Evolutionary conservation across 2,113 vertebrate species (phyloP), one percentile per base, ranked within the genome.

Genomic region (Puntigrus tetrazona): DNA sequence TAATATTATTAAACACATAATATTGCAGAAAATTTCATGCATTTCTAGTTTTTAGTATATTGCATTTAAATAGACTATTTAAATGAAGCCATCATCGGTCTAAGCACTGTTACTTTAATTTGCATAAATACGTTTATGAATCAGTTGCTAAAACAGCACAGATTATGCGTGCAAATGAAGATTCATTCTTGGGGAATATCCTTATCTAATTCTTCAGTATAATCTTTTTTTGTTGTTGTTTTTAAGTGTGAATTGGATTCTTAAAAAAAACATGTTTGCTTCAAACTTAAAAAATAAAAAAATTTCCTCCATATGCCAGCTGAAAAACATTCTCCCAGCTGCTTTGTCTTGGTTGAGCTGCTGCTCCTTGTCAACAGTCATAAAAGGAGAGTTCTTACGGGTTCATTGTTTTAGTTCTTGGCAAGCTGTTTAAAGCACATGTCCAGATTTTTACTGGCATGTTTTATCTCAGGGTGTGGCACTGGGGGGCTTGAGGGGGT

Each of bases 381-480:
- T 74, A 74, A 81, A 79, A 9, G 27, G 22, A 16, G 52, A 47
- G 14, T 36, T 78, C 18, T n/a, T 72, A 36, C 59, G 67, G 18
- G 34, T 67, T 41, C 27, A 50, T 79, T 86, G 67, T 83, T 83
- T 34, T 22, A 52, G 10, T 22, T 57, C 69, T 83, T 74, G 81
- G 78, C 78, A 41, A 29, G 22, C 31, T 78, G 11, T 52, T 81
- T 69, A 41, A 8, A 61, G 14, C 76, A 78, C 76, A 43, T 73
- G 47, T 59, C 70, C 29, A 55, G 63, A 59, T 41, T 43, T 20
- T 78, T 81, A 41, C 22, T 78, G 45, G 9, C 47, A 41, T 63
- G 31, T 27, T 78, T 50, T 59, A 34, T 70, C 34, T 81, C 84
- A 31, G 76, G 78, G 73, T 84, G 84, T 69, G 79, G 63, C 20